phyloP scores from a whole-genome alignment of 2,113 vertebrate species.

The Bufo gargarizans region DNA sequence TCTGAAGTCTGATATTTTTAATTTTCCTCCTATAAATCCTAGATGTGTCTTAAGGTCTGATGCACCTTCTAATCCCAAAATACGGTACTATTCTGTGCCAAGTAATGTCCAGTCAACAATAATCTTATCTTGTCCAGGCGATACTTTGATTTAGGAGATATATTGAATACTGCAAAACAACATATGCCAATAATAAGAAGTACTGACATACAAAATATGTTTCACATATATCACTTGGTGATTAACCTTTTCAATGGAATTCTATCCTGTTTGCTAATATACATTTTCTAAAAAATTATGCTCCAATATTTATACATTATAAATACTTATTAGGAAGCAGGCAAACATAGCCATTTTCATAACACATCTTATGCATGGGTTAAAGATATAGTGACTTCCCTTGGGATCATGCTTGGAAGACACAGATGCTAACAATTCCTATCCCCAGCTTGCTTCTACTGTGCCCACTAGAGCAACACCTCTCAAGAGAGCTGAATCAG shows the following conservation, averaged over 20 bases:
- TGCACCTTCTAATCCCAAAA: too few relatives aligned
- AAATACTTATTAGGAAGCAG: background rate
- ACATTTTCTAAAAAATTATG: background rate
- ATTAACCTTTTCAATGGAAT: background rate
- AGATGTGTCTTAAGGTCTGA: too few relatives aligned
- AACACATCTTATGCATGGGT: constrained; percentile 30
- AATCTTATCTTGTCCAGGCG: too few relatives aligned
- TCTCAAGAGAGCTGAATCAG: constrained; percentile 55
- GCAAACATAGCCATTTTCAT: background rate
- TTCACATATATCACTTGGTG: background rate
- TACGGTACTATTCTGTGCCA: too few relatives aligned
- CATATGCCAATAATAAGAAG: background rate
- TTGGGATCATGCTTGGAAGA: constrained; percentile 28
- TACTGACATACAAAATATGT: background rate
- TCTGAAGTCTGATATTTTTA: too few relatives aligned
- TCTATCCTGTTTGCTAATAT: background rate
- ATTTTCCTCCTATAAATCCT: too few relatives aligned
- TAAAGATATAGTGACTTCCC: constrained; percentile 15
- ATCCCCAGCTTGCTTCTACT: constrained; percentile 33
- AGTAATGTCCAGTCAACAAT: too few relatives aligned
- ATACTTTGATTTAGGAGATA: background rate
- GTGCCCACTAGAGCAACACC: constrained; percentile 48
- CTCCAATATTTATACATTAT: background rate
- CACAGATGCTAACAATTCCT: constrained; percentile 54
- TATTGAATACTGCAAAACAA: background rate